Evolutionary conservation across 2,113 vertebrate species (phyloP), one percentile per base, ranked within the genome.

Genomic region (Hydrochoerus hydrochaeris): DNA sequence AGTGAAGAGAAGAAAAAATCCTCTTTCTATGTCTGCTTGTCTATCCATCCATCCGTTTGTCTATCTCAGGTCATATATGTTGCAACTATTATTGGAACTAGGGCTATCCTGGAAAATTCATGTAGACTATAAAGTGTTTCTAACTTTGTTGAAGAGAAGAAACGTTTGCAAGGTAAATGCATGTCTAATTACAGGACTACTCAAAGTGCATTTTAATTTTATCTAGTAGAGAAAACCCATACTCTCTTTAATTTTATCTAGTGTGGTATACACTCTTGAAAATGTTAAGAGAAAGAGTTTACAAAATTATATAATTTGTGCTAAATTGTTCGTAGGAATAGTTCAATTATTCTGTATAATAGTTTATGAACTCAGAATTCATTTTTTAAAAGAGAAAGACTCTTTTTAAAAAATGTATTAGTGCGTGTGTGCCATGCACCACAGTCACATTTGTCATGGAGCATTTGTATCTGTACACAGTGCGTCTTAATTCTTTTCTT

Each of bases 161-260:
- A 91, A 82, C 10, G 85, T 26, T 35, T 87, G 6, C 4, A 57
- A 41, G 13, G 69, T 62, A 78, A 91, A 81, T 20, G 58, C 3
- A 38, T 28, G 57, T 41, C 13, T 60, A 69, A 58, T 22, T 17
- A 84, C 32, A 20, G 41, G 16, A 90, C 2, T 26, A 89, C 82
- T 94, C 24, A 90, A 89, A 92, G 75, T 93, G 24, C 57, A 44
- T 54, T 57, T 46, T 78, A 85, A 57, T 92, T 92, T 82, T 92
- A 90, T 69, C 12, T 65, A 65, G 17, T 26, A 90, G 24, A 46
- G 7, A 80, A 85, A 84, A 62, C 7, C 3, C 6, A 60, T 88
- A 4, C 58, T 90, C 54, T 54, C 54, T 57, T 46, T 78, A 85
- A 62, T 92, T 92, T 82, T 92, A 90, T 69, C 12, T 71, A 65